These are phyloP conservation scores for Columbina picui DNA, from an alignment of 2,113 vertebrate genomes.

Conservation along the genomic window DNA sequence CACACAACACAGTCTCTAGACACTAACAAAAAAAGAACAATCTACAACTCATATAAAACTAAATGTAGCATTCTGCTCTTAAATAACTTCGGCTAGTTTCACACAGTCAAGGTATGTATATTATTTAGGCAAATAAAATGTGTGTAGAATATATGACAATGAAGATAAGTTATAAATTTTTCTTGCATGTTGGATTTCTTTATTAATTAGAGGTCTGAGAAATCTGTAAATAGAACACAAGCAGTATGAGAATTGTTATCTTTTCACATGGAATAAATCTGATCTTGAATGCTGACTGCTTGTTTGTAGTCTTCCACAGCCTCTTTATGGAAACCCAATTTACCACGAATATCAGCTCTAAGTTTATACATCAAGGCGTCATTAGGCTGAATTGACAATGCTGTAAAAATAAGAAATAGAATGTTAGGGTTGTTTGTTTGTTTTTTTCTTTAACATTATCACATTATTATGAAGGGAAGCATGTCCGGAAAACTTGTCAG, in stretches of 20 bases:
- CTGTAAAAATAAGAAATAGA: slow-evolving; percentile 65
- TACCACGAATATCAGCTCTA: slow-evolving; percentile 78
- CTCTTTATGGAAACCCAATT: slow-evolving; percentile 73
- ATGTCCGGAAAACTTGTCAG: background rate
- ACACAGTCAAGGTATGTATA: background rate
- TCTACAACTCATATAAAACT: background rate
- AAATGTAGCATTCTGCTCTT: background rate
- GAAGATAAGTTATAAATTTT: background rate
- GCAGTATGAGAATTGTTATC: background rate
- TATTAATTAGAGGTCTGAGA: background rate
- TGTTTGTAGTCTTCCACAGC: slow-evolving; percentile 78
- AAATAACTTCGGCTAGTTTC: background rate
- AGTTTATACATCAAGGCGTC: slow-evolving; percentile 76
- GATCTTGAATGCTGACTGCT: slow-evolving; percentile 76
- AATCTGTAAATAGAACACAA: background rate
- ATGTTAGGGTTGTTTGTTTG: background rate
- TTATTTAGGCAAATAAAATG: background rate
- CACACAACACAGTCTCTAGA: background rate
- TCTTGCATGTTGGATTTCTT: background rate
- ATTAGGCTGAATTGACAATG: slow-evolving; percentile 75
- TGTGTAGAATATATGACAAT: background rate
- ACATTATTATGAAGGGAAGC: background rate
- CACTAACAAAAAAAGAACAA: background rate
- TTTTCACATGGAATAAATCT: background rate
- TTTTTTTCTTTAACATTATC: background rate